Conservation (phyloP, 2,888 invertebrate genomes). For the Andrena dorsata region DNA sequence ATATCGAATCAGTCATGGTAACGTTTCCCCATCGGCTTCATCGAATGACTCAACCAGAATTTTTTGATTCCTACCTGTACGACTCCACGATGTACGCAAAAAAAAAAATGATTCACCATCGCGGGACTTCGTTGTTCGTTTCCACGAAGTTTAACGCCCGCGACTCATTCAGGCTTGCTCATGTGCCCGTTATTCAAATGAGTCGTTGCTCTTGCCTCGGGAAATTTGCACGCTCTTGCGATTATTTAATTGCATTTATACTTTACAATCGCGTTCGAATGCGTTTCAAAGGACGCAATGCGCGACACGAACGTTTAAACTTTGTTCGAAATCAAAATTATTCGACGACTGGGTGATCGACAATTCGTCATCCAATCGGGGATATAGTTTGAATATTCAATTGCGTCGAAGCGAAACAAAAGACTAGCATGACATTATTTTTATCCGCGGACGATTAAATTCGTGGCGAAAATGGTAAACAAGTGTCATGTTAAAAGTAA, state of each 20-base stretch:
- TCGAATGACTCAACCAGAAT: slow-evolving; percentile 57
- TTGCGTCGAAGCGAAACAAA: slow-evolving; percentile 6
- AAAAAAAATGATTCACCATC: slow-evolving; percentile 61
- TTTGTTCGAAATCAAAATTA: neutral
- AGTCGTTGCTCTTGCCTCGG: neutral
- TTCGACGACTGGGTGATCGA: neutral
- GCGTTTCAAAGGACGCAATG: neutral
- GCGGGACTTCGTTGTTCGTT: slow-evolving; percentile 30
- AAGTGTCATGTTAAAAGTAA: slow-evolving; percentile 19
- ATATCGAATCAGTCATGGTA: slow-evolving; percentile 33
- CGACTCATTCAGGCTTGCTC: neutral
- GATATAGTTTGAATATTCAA: slow-evolving; percentile 12
- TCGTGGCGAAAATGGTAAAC: slow-evolving; percentile 15
- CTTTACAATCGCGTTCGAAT: slow-evolving; percentile 11
- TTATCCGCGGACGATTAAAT: slow-evolving; percentile 33
- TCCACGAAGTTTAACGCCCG: slow-evolving; percentile 15
- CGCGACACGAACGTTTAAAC: neutral
- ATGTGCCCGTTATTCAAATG: neutral
- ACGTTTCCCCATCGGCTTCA: slow-evolving; percentile 27
- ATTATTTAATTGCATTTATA: slow-evolving; percentile 14
- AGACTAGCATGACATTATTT: neutral
- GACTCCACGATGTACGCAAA: slow-evolving; percentile 16
- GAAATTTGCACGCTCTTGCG: neutral
- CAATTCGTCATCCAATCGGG: neutral
- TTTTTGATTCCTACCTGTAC: slow-evolving; percentile 22